phyloP scores from a whole-genome alignment of 1,140 invertebrate species.

The Atta colombica region DNA sequence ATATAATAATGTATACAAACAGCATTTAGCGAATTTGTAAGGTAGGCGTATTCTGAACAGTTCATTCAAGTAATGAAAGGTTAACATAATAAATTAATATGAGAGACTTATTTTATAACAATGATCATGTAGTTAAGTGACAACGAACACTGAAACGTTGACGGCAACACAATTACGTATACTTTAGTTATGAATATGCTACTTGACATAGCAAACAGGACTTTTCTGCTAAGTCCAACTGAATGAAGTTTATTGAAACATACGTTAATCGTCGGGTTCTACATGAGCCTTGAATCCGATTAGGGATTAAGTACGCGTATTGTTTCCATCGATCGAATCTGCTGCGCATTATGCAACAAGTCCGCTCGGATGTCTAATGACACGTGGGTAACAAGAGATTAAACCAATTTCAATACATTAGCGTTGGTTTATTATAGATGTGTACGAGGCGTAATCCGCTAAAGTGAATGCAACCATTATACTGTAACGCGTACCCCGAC shows the following conservation, averaged over 20 bases:
- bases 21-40: too few species aligned
- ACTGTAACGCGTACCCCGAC: neutral
- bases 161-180: neutral
- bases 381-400: constrained; percentile 52
- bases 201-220: neutral
- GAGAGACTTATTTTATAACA: neutral
- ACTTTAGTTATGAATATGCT: neutral
- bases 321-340: constrained; percentile 57
- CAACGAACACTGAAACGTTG: neutral
- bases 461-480: constrained; percentile 39
- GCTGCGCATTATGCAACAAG: constrained; percentile 47
- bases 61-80: too few species aligned
- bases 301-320: constrained; percentile 27
- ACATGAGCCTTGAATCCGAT: constrained; percentile 51
- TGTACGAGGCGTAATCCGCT: constrained; percentile 32
- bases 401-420: constrained; percentile 62
- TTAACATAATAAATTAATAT: neutral
- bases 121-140: neutral
- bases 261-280: constrained; percentile 20
- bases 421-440: constrained; percentile 38
- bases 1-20: too few species aligned
- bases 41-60: too few species aligned
- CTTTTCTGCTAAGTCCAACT: neutral
- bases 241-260: constrained; percentile 42
- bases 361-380: constrained; percentile 58